These are phyloP conservation scores for Thecophora atra DNA, from an alignment of 2,888 invertebrate species.

Conservation along the genomic window DNA sequence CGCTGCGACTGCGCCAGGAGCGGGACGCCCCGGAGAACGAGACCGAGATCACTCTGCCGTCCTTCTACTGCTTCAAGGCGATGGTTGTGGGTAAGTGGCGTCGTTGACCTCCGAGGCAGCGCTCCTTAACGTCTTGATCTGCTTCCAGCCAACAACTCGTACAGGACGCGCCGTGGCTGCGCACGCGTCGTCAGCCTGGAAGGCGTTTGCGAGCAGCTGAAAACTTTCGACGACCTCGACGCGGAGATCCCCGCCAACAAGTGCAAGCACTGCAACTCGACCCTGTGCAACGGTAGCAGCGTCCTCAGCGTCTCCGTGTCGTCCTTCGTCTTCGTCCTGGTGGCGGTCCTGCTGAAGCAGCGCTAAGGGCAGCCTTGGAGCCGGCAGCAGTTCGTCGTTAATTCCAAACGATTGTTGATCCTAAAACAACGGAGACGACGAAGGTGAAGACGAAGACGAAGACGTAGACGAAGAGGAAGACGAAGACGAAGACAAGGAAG, in stretches of 20 bases:
- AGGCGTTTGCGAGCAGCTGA: slow-evolving; percentile 52
- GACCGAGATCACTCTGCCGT: neutral
- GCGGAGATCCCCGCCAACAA: slow-evolving; percentile 44
- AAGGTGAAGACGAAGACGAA: too few relatives aligned
- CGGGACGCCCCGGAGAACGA: slow-evolving; percentile 32
- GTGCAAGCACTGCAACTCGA: slow-evolving; percentile 55
- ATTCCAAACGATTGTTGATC: too few relatives aligned
- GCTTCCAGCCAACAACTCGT: slow-evolving; percentile 48
- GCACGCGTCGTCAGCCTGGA: slow-evolving; percentile 51
- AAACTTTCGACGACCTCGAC: slow-evolving; percentile 22
- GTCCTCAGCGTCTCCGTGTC: slow-evolving; percentile 52
- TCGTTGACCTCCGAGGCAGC: neutral
- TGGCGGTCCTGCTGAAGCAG: slow-evolving; percentile 52
- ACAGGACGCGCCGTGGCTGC: slow-evolving; percentile 57
- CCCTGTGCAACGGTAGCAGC: slow-evolving; percentile 57
- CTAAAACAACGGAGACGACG: too few relatives aligned
- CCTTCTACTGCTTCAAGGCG: slow-evolving; percentile 58
- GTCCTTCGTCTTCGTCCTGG: slow-evolving; percentile 50
- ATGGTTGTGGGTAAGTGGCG: slow-evolving; percentile 50
- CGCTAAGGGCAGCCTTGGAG: slow-evolving; percentile 31
- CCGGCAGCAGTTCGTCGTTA: neutral
- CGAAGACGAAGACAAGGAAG: too few relatives aligned
- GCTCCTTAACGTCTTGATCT: slow-evolving; percentile 7
- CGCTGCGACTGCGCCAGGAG: slow-evolving; percentile 47
- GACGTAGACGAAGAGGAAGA: too few relatives aligned